Conservation (phyloP, 2,113 vertebrate genomes). For the Atlantisia rogersi region DNA sequence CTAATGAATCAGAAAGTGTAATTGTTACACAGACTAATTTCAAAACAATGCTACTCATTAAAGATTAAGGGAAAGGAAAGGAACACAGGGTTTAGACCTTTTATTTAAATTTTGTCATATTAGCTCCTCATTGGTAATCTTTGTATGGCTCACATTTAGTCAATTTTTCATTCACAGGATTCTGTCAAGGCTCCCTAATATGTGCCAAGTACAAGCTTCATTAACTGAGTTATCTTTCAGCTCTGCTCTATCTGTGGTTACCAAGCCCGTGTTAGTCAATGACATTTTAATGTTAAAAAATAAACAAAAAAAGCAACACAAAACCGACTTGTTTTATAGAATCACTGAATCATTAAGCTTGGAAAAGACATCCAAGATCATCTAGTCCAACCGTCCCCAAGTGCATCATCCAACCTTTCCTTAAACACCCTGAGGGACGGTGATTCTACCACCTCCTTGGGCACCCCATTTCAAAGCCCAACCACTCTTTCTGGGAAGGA, state of each 20-base stretch:
- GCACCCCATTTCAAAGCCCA: no score
- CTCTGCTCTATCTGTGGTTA: constrained; percentile 23
- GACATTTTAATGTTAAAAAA: constrained; percentile 66
- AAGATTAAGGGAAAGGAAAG: constrained; percentile 23
- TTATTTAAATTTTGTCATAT: constrained; percentile 16
- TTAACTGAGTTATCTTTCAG: constrained; percentile 61
- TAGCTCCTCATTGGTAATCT: constrained; percentile 2
- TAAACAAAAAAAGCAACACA: neutral
- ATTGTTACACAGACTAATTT: constrained; percentile 38
- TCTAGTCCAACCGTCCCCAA: no score
- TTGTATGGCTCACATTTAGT: constrained; percentile 25
- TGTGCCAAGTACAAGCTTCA: constrained; percentile 60
- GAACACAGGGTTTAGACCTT: neutral
- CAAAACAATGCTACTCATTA: constrained; percentile 27
- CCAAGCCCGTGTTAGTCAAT: constrained; percentile 44
- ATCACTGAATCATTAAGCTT: no score
- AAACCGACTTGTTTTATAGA: constrained; percentile 25
- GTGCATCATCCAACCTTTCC: no score
- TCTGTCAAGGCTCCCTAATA: constrained; percentile 42
- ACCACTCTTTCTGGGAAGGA: no score
- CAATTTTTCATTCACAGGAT: constrained; percentile 22
- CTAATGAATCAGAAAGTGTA: constrained; percentile 43
- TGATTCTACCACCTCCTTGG: no score
- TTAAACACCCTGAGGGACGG: no score
- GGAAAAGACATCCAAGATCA: no score